Percentiles rank a stretch among this genome's conserved stretches.
Conservation (phyloP, 1,140 invertebrate genomes). For the Euwallacea fornicatus region DNA sequence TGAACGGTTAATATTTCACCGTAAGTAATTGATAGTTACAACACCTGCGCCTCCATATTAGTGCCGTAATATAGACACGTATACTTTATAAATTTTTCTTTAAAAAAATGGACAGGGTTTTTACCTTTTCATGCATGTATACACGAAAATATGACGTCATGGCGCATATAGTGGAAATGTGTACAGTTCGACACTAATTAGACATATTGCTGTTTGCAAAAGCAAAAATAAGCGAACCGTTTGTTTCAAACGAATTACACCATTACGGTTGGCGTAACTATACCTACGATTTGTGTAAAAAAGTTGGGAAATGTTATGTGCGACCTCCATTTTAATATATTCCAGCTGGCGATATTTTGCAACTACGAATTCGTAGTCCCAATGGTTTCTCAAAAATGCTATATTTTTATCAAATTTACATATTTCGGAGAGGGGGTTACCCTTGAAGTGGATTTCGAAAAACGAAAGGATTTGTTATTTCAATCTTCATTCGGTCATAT, state of each 20-base stretch:
- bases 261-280: constrained; percentile 30
- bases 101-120: too few relatives aligned
- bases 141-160: too few relatives aligned
- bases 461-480: too few relatives aligned
- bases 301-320: constrained; percentile 26
- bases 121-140: too few relatives aligned
- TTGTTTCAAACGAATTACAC: constrained; percentile 24
- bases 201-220: background rate
- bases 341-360: constrained; percentile 28
- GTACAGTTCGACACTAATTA: too few relatives aligned
- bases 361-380: background rate
- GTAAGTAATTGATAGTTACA: constrained; percentile 12
- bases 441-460: too few relatives aligned
- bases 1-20: constrained; percentile 18
- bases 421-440: too few relatives aligned
- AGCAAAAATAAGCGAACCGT: constrained; percentile 21
- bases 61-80: background rate
- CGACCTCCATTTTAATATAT: constrained; percentile 37
- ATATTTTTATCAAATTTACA: too few relatives aligned
- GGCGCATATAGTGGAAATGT: too few relatives aligned
- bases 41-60: background rate
- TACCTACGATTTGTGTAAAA: constrained; percentile 34
- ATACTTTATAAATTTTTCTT: too few relatives aligned
- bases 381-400: too few relatives aligned
- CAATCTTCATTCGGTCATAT: too few relatives aligned